Evolutionary conservation across 2,797 vertebrate species (phyloP).

Genomic region (Cynopterus sphinx): DNA sequence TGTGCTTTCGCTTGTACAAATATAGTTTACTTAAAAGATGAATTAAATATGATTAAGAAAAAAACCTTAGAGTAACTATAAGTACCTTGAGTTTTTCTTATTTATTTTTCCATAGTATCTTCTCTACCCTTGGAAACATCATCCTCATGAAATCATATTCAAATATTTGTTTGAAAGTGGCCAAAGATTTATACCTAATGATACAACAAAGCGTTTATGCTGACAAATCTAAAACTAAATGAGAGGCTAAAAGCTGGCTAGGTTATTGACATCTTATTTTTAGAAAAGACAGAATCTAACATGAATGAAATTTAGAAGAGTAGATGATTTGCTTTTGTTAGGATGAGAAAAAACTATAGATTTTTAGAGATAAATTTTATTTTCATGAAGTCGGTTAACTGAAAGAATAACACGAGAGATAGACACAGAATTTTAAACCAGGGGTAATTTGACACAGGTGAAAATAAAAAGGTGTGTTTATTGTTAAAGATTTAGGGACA

Average conservation of each 20-base stretch:
- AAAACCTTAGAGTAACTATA: constrained; percentile 82
- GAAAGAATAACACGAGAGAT: background rate
- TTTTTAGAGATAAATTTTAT: background rate
- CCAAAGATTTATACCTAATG: constrained; percentile 79
- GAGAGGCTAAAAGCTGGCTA: constrained; percentile 62
- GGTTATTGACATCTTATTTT: constrained; percentile 71
- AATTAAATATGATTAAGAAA: constrained; percentile 86
- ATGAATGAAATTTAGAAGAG: constrained; percentile 54
- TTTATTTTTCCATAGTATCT: constrained; percentile 84
- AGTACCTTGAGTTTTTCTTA: constrained; percentile 74
- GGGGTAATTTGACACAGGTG: background rate
- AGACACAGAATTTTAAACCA: background rate
- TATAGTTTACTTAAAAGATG: constrained; percentile 72
- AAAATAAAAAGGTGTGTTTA: background rate
- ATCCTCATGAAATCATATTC: constrained; percentile 88
- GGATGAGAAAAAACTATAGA: background rate
- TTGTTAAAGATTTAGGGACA: background rate
- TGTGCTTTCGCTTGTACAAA: constrained; percentile 64
- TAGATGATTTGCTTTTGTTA: constrained; percentile 34
- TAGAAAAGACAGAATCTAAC: constrained; percentile 55
- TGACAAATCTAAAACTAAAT: constrained; percentile 58
- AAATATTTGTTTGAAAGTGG: constrained; percentile 87
- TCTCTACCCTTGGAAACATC: constrained; percentile 84
- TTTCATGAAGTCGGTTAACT: background rate
- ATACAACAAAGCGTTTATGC: constrained; percentile 74